phyloP scores from a whole-genome alignment of 1,140 invertebrate genomes.

The Stegodyphus dumicola region DNA sequence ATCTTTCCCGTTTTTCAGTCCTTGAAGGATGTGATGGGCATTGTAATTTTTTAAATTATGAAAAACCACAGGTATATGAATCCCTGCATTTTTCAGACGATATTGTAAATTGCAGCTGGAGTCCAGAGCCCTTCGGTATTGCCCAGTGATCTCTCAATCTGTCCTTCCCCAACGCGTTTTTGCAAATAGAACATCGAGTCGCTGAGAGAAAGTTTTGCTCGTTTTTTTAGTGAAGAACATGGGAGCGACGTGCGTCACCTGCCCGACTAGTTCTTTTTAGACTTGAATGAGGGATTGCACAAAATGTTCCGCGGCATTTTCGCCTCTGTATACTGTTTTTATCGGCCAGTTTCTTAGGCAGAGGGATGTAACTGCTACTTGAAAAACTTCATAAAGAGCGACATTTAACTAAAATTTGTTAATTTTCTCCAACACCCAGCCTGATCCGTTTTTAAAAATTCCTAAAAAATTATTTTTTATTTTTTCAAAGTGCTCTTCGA shows the following conservation, averaged over 20 bases:
- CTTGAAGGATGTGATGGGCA: neutral
- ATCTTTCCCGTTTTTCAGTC: neutral
- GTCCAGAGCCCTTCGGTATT: conserved; percentile 5
- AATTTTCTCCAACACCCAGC: no score
- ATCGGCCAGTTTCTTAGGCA: no score
- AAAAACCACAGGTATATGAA: conserved; percentile 30
- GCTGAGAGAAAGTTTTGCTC: neutral
- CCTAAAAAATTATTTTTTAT: no score
- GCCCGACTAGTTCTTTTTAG: neutral
- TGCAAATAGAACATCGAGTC: neutral
- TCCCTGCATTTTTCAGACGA: neutral
- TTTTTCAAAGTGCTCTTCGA: no score
- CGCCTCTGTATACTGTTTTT: no score
- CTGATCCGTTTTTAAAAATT: no score
- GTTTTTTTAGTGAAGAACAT: neutral
- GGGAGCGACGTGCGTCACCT: neutral
- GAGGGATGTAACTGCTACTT: no score
- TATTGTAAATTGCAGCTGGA: conserved; percentile 15
- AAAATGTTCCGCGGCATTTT: neutral
- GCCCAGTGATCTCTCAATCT: conserved; percentile 21
- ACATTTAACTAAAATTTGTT: no score
- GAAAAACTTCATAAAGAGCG: no score
- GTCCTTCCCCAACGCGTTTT: neutral
- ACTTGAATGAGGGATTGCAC: neutral
- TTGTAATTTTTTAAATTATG: conserved; percentile 20